Conservation (phyloP, 2,888 invertebrate genomes). For the Sepioteuthis lessoniana region DNA sequence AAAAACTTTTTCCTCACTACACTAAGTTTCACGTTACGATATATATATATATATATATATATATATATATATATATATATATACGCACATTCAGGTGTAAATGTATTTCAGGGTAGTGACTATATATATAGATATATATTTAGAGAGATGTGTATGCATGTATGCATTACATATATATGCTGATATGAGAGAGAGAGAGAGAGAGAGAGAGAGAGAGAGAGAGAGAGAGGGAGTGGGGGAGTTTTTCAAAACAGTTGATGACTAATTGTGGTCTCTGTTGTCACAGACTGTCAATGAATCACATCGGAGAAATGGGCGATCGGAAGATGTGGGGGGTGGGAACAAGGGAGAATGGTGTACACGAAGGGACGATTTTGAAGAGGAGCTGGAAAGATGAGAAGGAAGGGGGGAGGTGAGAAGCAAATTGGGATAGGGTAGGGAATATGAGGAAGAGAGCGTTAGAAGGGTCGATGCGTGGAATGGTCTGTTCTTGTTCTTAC, state of each 20-base stretch:
- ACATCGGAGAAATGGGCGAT: not conserved
- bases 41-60: not conserved
- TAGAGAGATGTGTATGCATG: too few relatives aligned
- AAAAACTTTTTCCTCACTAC: too few relatives aligned
- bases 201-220: not conserved
- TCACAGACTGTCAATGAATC: slow-evolving; percentile 33
- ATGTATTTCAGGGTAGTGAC: not conserved
- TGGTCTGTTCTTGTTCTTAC: not conserved
- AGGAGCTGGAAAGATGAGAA: not conserved
- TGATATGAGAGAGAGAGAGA: not conserved
- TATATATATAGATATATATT: not conserved
- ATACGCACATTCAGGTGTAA: not conserved
- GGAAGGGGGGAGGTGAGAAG: not conserved
- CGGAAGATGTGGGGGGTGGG: not conserved
- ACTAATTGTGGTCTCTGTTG: slow-evolving; percentile 23
- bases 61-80: not conserved
- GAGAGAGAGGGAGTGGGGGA: not conserved
- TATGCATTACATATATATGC: not conserved
- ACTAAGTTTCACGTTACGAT: too few relatives aligned
- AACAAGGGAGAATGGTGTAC: not conserved
- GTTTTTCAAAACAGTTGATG: not conserved
- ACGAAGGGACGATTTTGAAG: not conserved
- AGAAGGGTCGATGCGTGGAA: not conserved
- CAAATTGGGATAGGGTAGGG: not conserved
- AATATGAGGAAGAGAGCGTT: not conserved